Evolutionary conservation across 2,888 invertebrate genomes (phyloP).

Genomic region (Agrochola macilenta): DNA sequence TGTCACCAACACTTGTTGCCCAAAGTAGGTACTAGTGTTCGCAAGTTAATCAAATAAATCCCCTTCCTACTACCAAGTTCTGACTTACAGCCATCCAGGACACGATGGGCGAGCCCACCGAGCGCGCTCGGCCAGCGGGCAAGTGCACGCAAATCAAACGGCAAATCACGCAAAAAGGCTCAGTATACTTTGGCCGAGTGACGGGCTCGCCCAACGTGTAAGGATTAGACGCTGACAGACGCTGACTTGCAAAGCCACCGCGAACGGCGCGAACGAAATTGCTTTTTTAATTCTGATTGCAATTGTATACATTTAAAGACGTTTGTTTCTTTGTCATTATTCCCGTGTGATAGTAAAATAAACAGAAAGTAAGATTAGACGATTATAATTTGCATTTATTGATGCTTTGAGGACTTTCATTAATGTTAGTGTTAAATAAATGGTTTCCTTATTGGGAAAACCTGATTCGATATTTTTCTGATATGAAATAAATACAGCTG

Average conservation of each 20-base stretch:
- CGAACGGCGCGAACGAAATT: constrained; percentile 32
- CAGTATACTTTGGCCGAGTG: too few relatives aligned
- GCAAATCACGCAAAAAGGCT: too few relatives aligned
- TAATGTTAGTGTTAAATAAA: not conserved
- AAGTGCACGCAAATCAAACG: too few relatives aligned
- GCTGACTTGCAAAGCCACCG: constrained; percentile 44
- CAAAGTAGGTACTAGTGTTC: not conserved
- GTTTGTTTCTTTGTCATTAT: constrained; percentile 28
- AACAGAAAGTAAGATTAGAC: constrained; percentile 9
- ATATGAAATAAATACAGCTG: not conserved
- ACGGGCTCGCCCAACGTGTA: too few relatives aligned
- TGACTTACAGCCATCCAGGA: not conserved
- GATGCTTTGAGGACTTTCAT: not conserved
- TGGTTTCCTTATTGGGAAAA: not conserved
- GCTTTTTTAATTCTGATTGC: constrained; percentile 48
- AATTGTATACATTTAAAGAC: constrained; percentile 25
- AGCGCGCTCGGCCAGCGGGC: too few relatives aligned
- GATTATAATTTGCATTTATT: constrained; percentile 17
- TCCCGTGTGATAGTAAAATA: not conserved
- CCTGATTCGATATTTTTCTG: not conserved
- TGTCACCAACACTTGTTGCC: not conserved
- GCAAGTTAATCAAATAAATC: constrained; percentile 14
- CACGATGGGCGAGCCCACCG: too few relatives aligned
- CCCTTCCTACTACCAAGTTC: constrained; percentile 17
- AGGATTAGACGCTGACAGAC: not conserved